Conservation (phyloP, 1,140 invertebrate genomes). For the Amyelois transitella region DNA sequence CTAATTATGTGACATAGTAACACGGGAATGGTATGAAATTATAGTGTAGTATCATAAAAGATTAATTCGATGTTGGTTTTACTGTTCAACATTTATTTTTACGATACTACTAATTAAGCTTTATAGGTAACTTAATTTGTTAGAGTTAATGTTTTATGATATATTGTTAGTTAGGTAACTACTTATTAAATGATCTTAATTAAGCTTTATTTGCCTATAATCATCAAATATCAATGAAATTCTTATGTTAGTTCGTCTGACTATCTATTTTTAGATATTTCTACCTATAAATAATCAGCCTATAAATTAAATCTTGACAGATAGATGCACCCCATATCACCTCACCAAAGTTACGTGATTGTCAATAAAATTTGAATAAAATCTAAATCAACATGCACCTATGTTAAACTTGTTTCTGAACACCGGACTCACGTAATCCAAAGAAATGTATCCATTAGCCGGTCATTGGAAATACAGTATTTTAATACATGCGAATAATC, state of each 20-base stretch:
- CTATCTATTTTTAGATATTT: too few species aligned
- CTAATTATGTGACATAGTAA: not conserved
- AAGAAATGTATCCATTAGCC: constrained; percentile 15
- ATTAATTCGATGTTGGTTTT: not conserved
- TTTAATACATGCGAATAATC: constrained; percentile 8
- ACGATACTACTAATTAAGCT: too few species aligned
- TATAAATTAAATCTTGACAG: too few species aligned
- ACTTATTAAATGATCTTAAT: too few species aligned
- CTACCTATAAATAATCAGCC: too few species aligned
- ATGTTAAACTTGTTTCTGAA: constrained; percentile 10
- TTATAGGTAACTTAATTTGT: too few species aligned
- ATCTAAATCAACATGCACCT: not conserved
- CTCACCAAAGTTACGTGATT: not conserved
- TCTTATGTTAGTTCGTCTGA: too few species aligned
- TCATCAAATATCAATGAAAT: too few species aligned
- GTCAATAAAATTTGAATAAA: not conserved
- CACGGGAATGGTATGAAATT: not conserved
- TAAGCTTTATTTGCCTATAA: too few species aligned
- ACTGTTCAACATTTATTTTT: not conserved
- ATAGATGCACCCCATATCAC: not conserved
- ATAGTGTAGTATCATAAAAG: not conserved
- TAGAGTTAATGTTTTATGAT: too few species aligned
- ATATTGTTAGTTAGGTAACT: too few species aligned
- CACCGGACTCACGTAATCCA: not conserved
- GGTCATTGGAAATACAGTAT: constrained; percentile 8